These are phyloP conservation scores for Achlya flavicornis DNA, from an alignment of 2,888 invertebrate species.

Conservation along the genomic window DNA sequence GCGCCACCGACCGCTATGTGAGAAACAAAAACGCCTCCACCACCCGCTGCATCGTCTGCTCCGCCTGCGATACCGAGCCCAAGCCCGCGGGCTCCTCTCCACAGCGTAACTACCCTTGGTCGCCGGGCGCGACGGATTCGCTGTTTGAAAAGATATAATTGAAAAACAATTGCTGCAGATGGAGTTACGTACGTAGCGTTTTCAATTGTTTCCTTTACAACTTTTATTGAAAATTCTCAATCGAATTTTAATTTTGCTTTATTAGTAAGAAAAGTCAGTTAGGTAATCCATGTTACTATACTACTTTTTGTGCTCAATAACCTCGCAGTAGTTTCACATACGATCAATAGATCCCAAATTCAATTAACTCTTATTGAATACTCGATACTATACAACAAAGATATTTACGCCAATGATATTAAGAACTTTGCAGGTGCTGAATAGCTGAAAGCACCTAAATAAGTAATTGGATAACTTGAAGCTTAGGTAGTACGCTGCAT, in stretches of 20 bases:
- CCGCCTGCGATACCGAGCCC: conserved; percentile 80
- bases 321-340: too few relatives aligned
- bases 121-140: conserved; percentile 74
- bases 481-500: conserved; percentile 15
- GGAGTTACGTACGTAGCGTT: neutral
- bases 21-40: conserved; percentile 78
- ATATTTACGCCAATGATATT: neutral
- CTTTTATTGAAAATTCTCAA: neutral
- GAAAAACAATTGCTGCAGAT: conserved; percentile 7
- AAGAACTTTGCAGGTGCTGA: neutral
- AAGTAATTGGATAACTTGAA: conserved; percentile 15
- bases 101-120: conserved; percentile 73
- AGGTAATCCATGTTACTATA: too few relatives aligned
- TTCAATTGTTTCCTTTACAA: neutral
- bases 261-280: too few relatives aligned
- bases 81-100: conserved; percentile 74
- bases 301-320: too few relatives aligned
- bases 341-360: too few relatives aligned
- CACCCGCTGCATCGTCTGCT: conserved; percentile 76
- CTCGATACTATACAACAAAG: too few relatives aligned
- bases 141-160: conserved; percentile 44
- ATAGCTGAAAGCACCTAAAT: neutral
- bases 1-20: conserved; percentile 80
- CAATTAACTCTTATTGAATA: too few relatives aligned
- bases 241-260: neutral